phyloP scores from a whole-genome alignment of 2,113 vertebrate species.

The Scortum barcoo region DNA sequence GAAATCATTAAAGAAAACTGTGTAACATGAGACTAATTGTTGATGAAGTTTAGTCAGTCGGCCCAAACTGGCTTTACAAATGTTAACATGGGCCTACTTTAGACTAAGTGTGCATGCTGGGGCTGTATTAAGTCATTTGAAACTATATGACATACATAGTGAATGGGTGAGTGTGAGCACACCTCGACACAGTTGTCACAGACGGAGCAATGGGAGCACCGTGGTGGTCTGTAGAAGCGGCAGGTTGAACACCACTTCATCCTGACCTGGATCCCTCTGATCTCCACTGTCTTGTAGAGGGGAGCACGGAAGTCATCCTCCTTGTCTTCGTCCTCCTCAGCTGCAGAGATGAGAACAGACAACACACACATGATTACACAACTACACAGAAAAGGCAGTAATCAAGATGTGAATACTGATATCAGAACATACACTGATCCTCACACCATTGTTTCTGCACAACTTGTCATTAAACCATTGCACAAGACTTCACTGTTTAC shows the following conservation, averaged over 20 bases:
- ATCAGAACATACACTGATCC: background rate
- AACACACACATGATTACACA: background rate
- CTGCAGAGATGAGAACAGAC: slow-evolving; percentile 71
- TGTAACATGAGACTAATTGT: background rate
- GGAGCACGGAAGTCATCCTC: slow-evolving; percentile 98
- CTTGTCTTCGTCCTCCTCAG: slow-evolving; percentile 98
- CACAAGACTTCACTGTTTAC: background rate
- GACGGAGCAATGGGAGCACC: slow-evolving; percentile 98
- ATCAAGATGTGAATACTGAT: background rate
- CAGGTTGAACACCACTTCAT: slow-evolving; percentile 99
- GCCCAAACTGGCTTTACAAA: background rate
- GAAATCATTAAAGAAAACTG: background rate
- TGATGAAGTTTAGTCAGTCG: background rate
- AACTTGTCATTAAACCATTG: too few relatives aligned
- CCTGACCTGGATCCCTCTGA: slow-evolving; percentile 96
- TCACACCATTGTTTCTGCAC: too few relatives aligned
- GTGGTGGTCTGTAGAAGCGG: slow-evolving; percentile 96
- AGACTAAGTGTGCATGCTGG: background rate
- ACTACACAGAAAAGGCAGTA: background rate
- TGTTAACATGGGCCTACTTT: background rate
- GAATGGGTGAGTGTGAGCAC: slow-evolving; percentile 38
- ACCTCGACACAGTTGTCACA: slow-evolving; percentile 99
- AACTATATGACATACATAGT: background rate
- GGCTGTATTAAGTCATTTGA: background rate
- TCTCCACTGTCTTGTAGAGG: slow-evolving; percentile 98